A percentile compares a stretch with the other conserved stretches of the same genome.
Evolutionary conservation across 2,797 vertebrate genomes (phyloP).

Genomic region (Phylloscopus collybita): DNA sequence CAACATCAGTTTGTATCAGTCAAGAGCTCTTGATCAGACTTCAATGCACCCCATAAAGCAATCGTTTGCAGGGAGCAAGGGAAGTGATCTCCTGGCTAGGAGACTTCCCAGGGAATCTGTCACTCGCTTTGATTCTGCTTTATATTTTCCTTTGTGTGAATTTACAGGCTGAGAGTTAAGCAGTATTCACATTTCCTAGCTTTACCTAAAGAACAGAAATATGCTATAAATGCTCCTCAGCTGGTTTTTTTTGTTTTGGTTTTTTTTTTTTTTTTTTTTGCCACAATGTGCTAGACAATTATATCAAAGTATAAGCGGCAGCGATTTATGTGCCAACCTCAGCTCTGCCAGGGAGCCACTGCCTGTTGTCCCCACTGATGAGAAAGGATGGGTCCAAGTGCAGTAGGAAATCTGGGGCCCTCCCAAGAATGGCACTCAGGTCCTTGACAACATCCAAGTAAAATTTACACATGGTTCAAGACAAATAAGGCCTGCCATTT

Average conservation of each 20-base stretch:
- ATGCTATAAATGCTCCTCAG: background rate
- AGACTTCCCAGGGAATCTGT: slow-evolving; percentile 62
- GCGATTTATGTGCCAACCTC: background rate
- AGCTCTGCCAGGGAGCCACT: background rate
- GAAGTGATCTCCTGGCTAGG: slow-evolving; percentile 58
- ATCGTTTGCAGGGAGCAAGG: slow-evolving; percentile 34
- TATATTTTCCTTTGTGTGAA: slow-evolving; percentile 43
- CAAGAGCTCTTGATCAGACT: slow-evolving; percentile 68
- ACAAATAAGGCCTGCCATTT: background rate
- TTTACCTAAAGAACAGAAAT: slow-evolving; percentile 46
- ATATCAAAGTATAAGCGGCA: background rate
- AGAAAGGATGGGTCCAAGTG: background rate
- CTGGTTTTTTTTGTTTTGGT: background rate
- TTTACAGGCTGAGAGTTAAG: slow-evolving; percentile 43
- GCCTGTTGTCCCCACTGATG: background rate
- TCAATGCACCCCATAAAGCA: slow-evolving; percentile 48
- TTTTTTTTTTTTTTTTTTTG: background rate
- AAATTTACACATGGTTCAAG: background rate
- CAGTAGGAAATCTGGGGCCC: background rate
- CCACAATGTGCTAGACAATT: background rate
- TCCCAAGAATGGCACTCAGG: background rate
- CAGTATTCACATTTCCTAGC: slow-evolving; percentile 3
- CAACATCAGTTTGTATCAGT: slow-evolving; percentile 33
- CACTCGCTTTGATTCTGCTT: slow-evolving; percentile 42
- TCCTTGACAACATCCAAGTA: background rate